phyloP scores from a whole-genome alignment of 2,113 vertebrate genomes.

The Aldabrachelys gigantea region DNA sequence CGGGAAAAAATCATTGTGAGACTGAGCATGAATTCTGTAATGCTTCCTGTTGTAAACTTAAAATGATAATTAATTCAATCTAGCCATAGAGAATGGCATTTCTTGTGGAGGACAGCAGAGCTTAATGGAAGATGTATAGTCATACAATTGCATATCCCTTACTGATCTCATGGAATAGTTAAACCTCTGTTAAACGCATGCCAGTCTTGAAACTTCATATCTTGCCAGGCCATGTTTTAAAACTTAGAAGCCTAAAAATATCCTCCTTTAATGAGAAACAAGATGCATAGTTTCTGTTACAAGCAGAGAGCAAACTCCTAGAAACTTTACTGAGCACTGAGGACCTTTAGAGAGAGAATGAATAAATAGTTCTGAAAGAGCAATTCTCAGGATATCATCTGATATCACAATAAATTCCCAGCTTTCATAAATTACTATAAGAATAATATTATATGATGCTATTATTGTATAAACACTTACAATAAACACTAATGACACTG shows the following conservation, averaged over 20 bases:
- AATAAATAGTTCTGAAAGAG: constrained; percentile 61
- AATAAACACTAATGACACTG: neutral
- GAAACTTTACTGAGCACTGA: constrained; percentile 67
- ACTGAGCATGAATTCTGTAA: neutral
- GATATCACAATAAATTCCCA: neutral
- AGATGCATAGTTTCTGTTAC: constrained; percentile 23
- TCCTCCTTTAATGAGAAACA: constrained; percentile 59
- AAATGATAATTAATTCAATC: neutral
- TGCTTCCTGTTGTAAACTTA: neutral
- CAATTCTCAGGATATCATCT: constrained; percentile 40
- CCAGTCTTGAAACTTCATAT: neutral
- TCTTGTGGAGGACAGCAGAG: neutral
- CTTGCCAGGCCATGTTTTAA: neutral
- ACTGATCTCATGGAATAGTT: neutral
- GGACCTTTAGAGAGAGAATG: constrained; percentile 77
- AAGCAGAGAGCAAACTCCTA: constrained; percentile 56
- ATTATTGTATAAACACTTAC: neutral
- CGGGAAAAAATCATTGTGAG: neutral
- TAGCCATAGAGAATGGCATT: neutral
- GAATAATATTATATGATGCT: neutral
- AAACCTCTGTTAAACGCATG: neutral
- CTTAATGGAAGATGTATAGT: neutral
- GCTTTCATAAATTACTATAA: neutral
- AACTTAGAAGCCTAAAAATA: constrained; percentile 49
- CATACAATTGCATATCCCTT: neutral